phyloP scores from a whole-genome alignment of 1,140 invertebrate genomes.

The Micrasema minimum region DNA sequence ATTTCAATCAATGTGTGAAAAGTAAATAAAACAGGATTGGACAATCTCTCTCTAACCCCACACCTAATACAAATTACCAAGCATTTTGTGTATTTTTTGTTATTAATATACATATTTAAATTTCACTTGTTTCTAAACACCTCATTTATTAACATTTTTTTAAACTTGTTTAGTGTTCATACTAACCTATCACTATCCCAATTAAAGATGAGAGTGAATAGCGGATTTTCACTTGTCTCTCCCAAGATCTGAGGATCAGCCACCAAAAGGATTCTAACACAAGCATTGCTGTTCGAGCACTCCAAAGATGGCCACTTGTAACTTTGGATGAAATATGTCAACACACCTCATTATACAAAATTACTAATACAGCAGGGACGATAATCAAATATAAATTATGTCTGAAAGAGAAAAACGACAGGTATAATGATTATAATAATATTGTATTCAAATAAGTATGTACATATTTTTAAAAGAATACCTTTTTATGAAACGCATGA shows the following conservation, averaged over 20 bases:
- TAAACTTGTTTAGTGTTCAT: no score
- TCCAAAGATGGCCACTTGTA: conserved; percentile 67
- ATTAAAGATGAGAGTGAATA: conserved; percentile 68
- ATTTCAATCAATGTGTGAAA: no score
- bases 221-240: conserved; percentile 73
- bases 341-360: conserved; percentile 71
- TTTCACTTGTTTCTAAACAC: no score
- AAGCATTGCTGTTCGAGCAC: conserved; percentile 66
- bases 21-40: no score
- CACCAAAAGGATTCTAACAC: conserved; percentile 81
- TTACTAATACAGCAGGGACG: conserved; percentile 54
- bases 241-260: conserved; percentile 95
- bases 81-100: not conserved
- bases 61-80: not conserved
- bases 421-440: conserved; percentile 1
- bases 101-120: no score
- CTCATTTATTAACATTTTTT: no score
- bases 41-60: no score
- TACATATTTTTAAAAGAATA: no score
- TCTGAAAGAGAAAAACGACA: conserved; percentile 43
- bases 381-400: conserved; percentile 55
- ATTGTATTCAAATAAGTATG: no score
- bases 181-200: conserved; percentile 86
- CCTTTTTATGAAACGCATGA: no score
- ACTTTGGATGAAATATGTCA: conserved; percentile 67